Base-by-base conservation (phyloP, 2,888 invertebrate species). In the Mayetiola destructor region DNA sequence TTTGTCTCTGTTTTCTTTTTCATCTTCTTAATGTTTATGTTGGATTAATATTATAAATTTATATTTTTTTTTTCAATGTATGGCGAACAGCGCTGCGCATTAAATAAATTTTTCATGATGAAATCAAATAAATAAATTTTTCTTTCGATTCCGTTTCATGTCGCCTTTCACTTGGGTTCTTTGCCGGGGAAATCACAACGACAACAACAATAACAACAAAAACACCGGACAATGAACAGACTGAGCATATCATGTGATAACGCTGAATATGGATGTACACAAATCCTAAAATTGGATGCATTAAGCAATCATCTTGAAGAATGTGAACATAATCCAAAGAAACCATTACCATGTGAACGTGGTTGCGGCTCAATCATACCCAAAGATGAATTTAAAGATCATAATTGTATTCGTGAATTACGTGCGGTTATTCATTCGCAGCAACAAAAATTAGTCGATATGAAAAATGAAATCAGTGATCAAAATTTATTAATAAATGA, bases 281-380 rank as follows among this genome's bases (percentile, higher is more conserved):
- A 82, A 57, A 79, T 90, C 23, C 76, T 95, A 57, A 94, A 94
- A 73, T 76, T 96, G 64, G 95, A 96, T 69, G 80, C 83, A 10
- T 74, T 95, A 62, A 76, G 81, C n/a, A 76, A 83, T 21, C 95
- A 96, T 74, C 73, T 93, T 64, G 83, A 85, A 68, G 94, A 94
- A 73, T 96, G 96, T 75, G 87, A 87, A 73, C 87, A 82, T 69
- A 96, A 96, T 74, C 95, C 95, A 0, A 94, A 94, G 72, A 79
- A 92, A 66, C 93, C 93, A 16, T 81, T 93, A 66, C 86, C 88
- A 37, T 96, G 95, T 71, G 93, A 93, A 66, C 84, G 87, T 62
- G 95, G 95, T 20, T 96, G 95, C 67, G 94, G 93, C 21, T 79
- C 94, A 54, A 85, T 93, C 57, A 88, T 95, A 66, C 94, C 95